Percentiles rank a stretch among this genome's conserved stretches.
phyloP scores from a whole-genome alignment of 2,113 vertebrate species.

The Ceuthmochares aereus region DNA sequence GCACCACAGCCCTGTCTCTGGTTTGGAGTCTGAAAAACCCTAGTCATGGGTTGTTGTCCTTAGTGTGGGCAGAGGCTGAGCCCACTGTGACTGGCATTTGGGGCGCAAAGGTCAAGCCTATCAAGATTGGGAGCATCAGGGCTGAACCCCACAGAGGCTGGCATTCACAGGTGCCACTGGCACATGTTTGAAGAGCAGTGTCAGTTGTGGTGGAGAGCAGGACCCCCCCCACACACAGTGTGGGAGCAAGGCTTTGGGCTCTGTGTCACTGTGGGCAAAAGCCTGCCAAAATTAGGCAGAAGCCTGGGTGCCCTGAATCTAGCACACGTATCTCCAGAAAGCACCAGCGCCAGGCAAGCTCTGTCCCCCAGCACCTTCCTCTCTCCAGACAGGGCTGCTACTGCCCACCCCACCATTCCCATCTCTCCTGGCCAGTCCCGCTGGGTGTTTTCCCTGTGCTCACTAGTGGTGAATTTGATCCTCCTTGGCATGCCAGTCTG shows the following conservation, averaged over 20 bases:
- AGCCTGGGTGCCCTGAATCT: not conserved
- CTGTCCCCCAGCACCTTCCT: fast-evolving
- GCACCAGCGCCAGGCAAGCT: not conserved
- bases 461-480: not conserved
- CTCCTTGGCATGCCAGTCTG: not conserved
- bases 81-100: not conserved
- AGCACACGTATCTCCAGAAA: not conserved
- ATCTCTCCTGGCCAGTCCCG: not conserved
- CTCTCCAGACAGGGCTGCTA: not conserved
- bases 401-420: not conserved
- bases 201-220: not conserved
- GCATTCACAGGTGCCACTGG: not conserved
- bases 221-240: fast-evolving
- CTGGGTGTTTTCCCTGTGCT: not conserved
- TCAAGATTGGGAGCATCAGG: not conserved
- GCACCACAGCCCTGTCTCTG: not conserved
- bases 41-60: not conserved
- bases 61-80: not conserved
- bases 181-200: not conserved
- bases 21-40: not conserved
- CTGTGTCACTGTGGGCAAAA: not conserved
- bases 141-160: not conserved
- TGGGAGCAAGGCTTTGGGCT: not conserved
- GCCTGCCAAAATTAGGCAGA: not conserved
- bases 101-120: not conserved